phyloP scores from a whole-genome alignment of 2,888 invertebrate genomes.

The Drosophila buzzatii region DNA sequence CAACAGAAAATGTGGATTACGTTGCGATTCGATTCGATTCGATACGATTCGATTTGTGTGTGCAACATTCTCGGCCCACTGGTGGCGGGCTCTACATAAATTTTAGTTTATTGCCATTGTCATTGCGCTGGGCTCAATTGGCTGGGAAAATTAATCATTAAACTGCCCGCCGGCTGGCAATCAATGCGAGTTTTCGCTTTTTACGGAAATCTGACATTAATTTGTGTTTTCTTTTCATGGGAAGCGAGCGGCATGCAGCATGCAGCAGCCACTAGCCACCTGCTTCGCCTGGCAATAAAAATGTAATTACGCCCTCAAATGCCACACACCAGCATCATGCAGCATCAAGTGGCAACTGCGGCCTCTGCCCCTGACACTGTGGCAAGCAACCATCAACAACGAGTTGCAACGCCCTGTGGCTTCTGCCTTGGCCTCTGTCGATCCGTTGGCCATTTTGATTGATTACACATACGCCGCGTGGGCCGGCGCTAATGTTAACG shows the following conservation, averaged over 20 bases:
- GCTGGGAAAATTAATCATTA: constrained; percentile 79
- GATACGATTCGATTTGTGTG: constrained; percentile 20
- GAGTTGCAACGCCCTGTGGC: constrained; percentile 71
- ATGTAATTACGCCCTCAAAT: constrained; percentile 79
- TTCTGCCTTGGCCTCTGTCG: constrained; percentile 60
- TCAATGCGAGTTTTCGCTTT: constrained; percentile 50
- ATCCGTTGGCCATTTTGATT: constrained; percentile 64
- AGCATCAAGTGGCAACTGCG: constrained; percentile 50
- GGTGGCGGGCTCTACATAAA: constrained; percentile 4
- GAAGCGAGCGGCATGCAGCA: constrained; percentile 36
- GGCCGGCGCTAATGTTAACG: constrained; percentile 55
- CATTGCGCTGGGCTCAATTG: constrained; percentile 31
- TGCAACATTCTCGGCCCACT: constrained; percentile 48
- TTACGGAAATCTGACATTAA: constrained; percentile 65
- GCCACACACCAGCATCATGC: constrained; percentile 32
- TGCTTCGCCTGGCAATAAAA: constrained; percentile 61
- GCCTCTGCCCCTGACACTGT: constrained; percentile 74
- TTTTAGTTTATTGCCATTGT: constrained; percentile 44
- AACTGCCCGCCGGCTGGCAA: constrained; percentile 55
- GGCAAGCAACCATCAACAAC: constrained; percentile 50
- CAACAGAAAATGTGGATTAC: constrained; percentile 48
- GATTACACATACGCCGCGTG: constrained; percentile 72
- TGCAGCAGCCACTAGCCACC: constrained; percentile 23
- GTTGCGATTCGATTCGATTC: constrained; percentile 18
- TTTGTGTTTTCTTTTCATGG: constrained; percentile 57